phyloP scores from a whole-genome alignment of 2,888 invertebrate genomes.

The Anoncus sp. region DNA sequence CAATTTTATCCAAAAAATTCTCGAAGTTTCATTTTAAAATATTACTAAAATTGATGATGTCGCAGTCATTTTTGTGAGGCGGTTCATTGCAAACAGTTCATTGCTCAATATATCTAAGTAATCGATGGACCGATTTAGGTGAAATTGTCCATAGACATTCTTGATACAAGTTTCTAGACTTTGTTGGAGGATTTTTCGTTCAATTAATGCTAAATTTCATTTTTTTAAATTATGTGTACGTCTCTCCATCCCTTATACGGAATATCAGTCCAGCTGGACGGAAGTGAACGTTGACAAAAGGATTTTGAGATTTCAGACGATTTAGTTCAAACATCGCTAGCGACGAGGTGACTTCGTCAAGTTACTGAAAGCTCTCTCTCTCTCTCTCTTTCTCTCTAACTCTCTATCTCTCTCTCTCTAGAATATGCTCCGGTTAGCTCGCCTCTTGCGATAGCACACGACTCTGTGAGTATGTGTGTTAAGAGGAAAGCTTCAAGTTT shows the following conservation, averaged over 20 bases:
- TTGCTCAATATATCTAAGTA: too few species aligned
- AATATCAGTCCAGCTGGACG: constrained; percentile 4
- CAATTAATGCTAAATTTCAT: too few species aligned
- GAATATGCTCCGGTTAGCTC: constrained; percentile 14
- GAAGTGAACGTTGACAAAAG: constrained; percentile 20
- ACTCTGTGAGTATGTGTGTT: constrained; percentile 25
- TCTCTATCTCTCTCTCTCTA: neutral
- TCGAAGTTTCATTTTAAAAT: too few species aligned
- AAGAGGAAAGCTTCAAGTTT: constrained; percentile 44
- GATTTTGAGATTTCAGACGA: constrained; percentile 29
- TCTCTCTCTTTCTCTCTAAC: neutral
- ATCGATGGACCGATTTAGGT: too few species aligned
- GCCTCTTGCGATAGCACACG: constrained; percentile 31
- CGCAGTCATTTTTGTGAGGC: too few species aligned
- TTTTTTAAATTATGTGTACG: neutral
- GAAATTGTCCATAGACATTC: too few species aligned
- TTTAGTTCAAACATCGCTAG: constrained; percentile 27
- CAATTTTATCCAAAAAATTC: too few species aligned
- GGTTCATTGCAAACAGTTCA: too few species aligned
- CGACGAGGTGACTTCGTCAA: constrained; percentile 31
- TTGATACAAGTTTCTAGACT: too few species aligned
- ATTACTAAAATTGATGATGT: too few species aligned
- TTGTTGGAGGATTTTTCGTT: too few species aligned
- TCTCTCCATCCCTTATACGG: neutral
- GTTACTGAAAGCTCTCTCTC: constrained; percentile 21